These are phyloP conservation scores for Rhamphomyia laevipes DNA, from an alignment of 2,888 invertebrate species.

Conservation along the genomic window DNA sequence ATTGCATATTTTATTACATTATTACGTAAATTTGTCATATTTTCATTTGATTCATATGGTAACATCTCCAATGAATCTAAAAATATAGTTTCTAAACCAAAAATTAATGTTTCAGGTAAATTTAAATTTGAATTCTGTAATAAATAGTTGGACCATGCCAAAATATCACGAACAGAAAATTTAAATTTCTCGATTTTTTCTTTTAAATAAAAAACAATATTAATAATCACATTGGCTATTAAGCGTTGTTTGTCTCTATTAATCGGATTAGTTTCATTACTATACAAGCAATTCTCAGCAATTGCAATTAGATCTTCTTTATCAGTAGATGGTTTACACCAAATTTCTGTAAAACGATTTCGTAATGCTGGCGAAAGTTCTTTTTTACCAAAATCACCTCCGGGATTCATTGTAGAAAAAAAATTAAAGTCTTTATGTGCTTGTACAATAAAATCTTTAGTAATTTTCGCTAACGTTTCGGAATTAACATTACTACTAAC, in stretches of 20 bases:
- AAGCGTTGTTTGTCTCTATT: slow-evolving; percentile 29
- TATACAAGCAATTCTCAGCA: slow-evolving; percentile 64
- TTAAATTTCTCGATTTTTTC: slow-evolving; percentile 65
- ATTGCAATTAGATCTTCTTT: slow-evolving; percentile 67
- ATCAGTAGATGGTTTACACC: slow-evolving; percentile 74
- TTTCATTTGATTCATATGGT: slow-evolving; percentile 50
- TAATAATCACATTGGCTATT: slow-evolving; percentile 60
- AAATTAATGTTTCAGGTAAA: slow-evolving; percentile 58
- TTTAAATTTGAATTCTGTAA: slow-evolving; percentile 31
- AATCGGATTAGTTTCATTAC: slow-evolving; percentile 41
- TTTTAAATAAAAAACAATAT: slow-evolving; percentile 69
- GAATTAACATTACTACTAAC: slow-evolving; percentile 38
- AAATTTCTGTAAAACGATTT: slow-evolving; percentile 97
- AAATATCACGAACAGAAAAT: slow-evolving; percentile 80
- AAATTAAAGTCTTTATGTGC: slow-evolving; percentile 73
- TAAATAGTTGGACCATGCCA: slow-evolving; percentile 87
- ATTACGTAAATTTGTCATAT: slow-evolving; percentile 38
- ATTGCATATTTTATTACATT: slow-evolving; percentile 47
- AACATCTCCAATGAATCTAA: slow-evolving; percentile 82
- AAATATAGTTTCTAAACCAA: slow-evolving; percentile 85
- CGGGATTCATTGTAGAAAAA: slow-evolving; percentile 98
- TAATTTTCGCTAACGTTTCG: slow-evolving; percentile 18
- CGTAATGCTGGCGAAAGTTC: slow-evolving; percentile 94
- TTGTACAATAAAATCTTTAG: slow-evolving; percentile 46
- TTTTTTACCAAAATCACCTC: slow-evolving; percentile 98